A percentile compares a stretch with the other conserved stretches of the same genome.
Conservation (phyloP, 1,140 invertebrate genomes). For the Camponotus vicinus region DNA sequence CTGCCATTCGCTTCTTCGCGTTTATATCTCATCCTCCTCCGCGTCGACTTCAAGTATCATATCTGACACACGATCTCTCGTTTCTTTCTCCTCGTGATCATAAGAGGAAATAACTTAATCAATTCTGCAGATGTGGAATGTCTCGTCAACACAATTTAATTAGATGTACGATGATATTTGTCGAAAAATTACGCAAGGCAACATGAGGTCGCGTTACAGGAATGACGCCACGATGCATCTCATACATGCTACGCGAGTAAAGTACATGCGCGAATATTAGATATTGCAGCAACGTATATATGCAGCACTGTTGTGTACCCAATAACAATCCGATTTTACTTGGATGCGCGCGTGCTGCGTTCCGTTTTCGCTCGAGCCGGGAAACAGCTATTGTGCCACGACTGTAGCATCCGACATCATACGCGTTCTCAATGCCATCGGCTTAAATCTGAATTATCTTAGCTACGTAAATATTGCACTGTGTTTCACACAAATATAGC, state of each 20-base stretch:
- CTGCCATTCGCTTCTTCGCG: not conserved
- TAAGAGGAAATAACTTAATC: conserved; percentile 15
- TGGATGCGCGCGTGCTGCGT: conserved; percentile 23
- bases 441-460: conserved; percentile 53
- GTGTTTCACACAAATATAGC: conserved; percentile 12
- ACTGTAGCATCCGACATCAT: not conserved
- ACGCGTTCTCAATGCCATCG: not conserved
- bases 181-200: conserved; percentile 5
- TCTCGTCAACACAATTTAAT: not conserved
- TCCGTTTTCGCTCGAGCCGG: conserved; percentile 11
- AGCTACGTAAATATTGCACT: conserved; percentile 38
- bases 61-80: not conserved
- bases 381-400: conserved; percentile 35
- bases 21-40: not conserved
- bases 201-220: not conserved
- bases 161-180: not conserved
- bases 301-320: not conserved
- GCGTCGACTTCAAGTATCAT: not conserved
- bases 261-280: not conserved
- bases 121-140: not conserved
- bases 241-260: not conserved
- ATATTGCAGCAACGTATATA: conserved; percentile 7
- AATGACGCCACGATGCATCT: not conserved
- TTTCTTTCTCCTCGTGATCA: not conserved
- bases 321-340: conserved; percentile 54